phyloP scores from a whole-genome alignment of 2,888 invertebrate genomes.

The Mimachlamys varia region DNA sequence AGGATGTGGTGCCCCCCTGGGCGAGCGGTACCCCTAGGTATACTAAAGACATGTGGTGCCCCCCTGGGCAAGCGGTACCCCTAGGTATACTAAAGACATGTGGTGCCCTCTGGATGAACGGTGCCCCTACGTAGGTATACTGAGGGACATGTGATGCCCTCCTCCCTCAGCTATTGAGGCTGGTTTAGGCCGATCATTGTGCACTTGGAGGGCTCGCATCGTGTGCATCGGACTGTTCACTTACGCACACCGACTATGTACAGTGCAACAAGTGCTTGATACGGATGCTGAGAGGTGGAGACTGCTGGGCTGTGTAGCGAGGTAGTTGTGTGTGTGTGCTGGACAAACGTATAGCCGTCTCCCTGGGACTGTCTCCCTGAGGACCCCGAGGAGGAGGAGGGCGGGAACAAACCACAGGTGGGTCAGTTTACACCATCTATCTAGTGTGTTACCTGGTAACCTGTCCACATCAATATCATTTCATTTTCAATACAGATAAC shows the following conservation, averaged over 20 bases:
- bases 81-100: no score
- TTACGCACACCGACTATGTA: not conserved
- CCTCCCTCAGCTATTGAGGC: no score
- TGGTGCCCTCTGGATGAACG: no score
- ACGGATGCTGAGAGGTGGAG: not conserved
- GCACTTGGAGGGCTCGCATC: not conserved
- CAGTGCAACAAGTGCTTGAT: slow-evolving; percentile 17
- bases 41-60: no score
- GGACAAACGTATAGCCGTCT: not conserved
- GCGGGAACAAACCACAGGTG: not conserved
- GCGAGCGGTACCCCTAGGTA: no score
- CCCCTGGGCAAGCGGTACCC: no score
- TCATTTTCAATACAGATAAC: no score
- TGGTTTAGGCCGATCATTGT: not conserved
- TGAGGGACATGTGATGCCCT: not conserved
- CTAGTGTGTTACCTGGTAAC: no score
- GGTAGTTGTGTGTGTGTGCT: not conserved
- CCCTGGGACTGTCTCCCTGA: no score
- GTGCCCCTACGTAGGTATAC: no score
- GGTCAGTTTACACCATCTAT: not conserved
- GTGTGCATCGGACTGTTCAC: slow-evolving; percentile 13
- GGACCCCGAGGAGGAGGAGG: not conserved
- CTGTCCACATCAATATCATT: no score
- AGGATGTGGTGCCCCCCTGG: no score
- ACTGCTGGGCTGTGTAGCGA: not conserved